These are phyloP conservation scores for Leptinotarsa undecemlineata DNA, from an alignment of 1,140 invertebrate species.

Conservation along the genomic window DNA sequence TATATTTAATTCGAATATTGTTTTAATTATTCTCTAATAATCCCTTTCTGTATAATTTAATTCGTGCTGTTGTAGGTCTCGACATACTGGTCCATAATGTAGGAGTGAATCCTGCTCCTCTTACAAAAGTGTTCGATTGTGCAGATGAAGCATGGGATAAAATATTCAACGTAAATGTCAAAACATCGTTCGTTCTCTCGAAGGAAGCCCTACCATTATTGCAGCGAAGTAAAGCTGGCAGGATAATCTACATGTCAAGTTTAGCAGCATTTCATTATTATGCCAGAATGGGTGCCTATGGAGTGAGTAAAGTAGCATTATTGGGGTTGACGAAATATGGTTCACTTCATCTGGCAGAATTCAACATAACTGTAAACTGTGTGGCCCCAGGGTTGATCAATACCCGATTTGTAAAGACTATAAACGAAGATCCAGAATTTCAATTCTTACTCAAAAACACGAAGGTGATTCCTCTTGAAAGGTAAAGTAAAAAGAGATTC, in stretches of 20 bases:
- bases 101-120: slow-evolving; percentile 79
- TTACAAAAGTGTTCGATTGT: slow-evolving; percentile 68
- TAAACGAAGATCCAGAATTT: slow-evolving; percentile 14
- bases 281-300: slow-evolving; percentile 79
- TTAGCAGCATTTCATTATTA: slow-evolving; percentile 86
- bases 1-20: no score
- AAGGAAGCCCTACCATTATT: slow-evolving; percentile 87
- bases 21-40: no score
- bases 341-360: slow-evolving; percentile 69
- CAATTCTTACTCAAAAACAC: not conserved
- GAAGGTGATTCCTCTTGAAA: no score
- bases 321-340: slow-evolving; percentile 85
- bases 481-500: no score
- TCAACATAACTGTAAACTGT: slow-evolving; percentile 91
- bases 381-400: slow-evolving; percentile 82
- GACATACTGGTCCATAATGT: slow-evolving; percentile 96
- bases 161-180: no score
- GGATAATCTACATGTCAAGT: slow-evolving; percentile 87
- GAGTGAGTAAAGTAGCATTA: slow-evolving; percentile 92
- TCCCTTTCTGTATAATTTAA: no score
- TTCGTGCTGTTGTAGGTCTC: slow-evolving; percentile 59
- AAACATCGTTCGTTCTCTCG: slow-evolving; percentile 79
- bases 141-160: no score
- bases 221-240: slow-evolving; percentile 74
- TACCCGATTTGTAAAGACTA: slow-evolving; percentile 33